Evolutionary conservation across 2,797 vertebrate genomes (phyloP), one percentile per base, ranked within the genome.

Genomic region (Otolemur crassicaudatus): DNA sequence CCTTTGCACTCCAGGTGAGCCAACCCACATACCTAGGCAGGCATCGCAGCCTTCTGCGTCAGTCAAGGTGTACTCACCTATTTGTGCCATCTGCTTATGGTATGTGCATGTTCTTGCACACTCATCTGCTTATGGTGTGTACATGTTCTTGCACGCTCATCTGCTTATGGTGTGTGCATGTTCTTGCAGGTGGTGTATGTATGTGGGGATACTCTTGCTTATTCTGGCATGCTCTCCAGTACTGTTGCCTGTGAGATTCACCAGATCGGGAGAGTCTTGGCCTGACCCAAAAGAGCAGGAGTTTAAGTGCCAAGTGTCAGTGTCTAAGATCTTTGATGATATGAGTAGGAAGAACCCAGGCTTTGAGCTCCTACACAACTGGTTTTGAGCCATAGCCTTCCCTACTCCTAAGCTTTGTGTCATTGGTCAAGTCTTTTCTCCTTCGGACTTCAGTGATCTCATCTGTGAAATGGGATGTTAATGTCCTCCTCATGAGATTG

Each of bases 251-350:
- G 4, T 89, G 85, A 61, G 13, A 10, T 46, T 79, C 46, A 34
- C n/a, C 12, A 27, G 34, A 85, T 37, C 19, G 17, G 37, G 40
- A 92, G 16, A 53, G 60, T 27, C 60, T 86, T 92, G 75, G 69
- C 27, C 34, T 89, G 34, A 83, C 61, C 77, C 58, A 70, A 84
- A 85, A 85, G n/a, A 86, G 72, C 53, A 91, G 72, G 85, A 96
- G 79, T 90, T 93, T 84, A 63, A 73, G 37, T 95, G 53, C 69
- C 27, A 73, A 70, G 63, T 10, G 0, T 92, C 63, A 56, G n/a
- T 88, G 37, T 91, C 86, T 34, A 76, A 46, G 77, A 90, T 70
- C 67, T 87, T 87, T n/a, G 72, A n/a, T 67, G 69, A 87, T 67
- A 70, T 5, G 7, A 63, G 34, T 46, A 43, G 72, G 80, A 89